A percentile compares a stretch with the other conserved stretches of the same genome.
These are phyloP conservation scores for Orbicella faveolata DNA, from an alignment of 64 coral and sea anemone species.

Conservation along the genomic window DNA sequence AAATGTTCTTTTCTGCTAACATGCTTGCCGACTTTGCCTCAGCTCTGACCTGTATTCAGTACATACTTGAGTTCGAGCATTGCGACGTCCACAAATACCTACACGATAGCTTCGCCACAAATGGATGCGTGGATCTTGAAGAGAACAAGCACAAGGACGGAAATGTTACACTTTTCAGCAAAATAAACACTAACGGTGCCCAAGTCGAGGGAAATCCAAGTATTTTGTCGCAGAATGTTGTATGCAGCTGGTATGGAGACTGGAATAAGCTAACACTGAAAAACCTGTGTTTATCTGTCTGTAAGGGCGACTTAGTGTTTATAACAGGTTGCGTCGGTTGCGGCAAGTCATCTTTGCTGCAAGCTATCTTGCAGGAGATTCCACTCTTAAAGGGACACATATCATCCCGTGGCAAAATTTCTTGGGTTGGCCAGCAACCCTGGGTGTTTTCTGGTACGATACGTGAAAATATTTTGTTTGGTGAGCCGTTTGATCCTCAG, in stretches of 20 bases:
- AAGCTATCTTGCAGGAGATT: not conserved
- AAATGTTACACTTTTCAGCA: not conserved
- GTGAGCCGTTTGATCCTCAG: not conserved
- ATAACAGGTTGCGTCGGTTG: not conserved
- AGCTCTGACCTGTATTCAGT: not conserved
- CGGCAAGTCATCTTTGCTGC: not conserved
- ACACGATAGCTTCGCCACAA: not conserved
- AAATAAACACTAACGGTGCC: not conserved
- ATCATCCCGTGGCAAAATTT: no score
- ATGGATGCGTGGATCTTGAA: no score
- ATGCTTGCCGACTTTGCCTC: no score
- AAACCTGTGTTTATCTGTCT: not conserved
- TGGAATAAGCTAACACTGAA: conserved; percentile 2
- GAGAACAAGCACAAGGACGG: not conserved
- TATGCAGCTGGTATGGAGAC: not conserved
- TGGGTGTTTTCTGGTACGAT: not conserved
- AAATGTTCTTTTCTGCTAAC: no score
- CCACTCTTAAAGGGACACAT: not conserved
- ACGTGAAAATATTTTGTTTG: conserved; percentile 37
- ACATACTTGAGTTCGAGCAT: not conserved
- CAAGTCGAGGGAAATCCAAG: not conserved
- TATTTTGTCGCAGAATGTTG: not conserved
- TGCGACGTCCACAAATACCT: not conserved
- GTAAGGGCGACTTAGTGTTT: not conserved
- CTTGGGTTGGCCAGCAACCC: no score